Base-by-base conservation (phyloP, 2,797 vertebrate genomes). In the Mallotus villosus region DNA sequence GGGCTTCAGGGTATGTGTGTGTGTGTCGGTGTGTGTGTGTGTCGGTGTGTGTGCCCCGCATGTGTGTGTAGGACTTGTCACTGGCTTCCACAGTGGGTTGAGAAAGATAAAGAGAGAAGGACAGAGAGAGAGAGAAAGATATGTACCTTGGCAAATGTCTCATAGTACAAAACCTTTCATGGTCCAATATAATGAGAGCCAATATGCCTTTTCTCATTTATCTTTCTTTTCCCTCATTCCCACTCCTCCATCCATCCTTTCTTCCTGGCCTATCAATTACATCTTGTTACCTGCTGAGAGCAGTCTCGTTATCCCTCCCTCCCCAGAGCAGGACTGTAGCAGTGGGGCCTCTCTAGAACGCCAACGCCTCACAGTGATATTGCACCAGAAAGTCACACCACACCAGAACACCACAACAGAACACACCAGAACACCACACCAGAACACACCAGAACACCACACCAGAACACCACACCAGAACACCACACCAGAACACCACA, bases 221-320 rank as follows among this genome's bases (percentile, higher is more conserved):
- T 83, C 73, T 16, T 67, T 75, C 76, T 71, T 78, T 81, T 76
- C 78, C 76, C 77, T 79, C 65, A 70, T 69, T 72, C 70, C 77
- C 74, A 76, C 9, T 12, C 9, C n/a, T 22, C 21, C 64, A 22
- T 24, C 41, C 64, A 41, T 66, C 22, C 49, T 5, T 49, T 49
- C n/a, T 25, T 21, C 75, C 70, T 78, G 76, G 73, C 76, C 67
- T 74, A 70, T 82, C 76, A 55, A 55, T n/a, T 55, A 83, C 73
- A 78, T 82, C 75, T 78, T 80, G 71, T 78, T 86, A 81, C 78
- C 84, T 88, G 81, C 82, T 82, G 83, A 87, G 85, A 76, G 60
- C 61, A 63, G 67, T 67, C 74, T 70, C 74, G 74, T 82, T 81
- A 46, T n/a, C 68, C 57, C 77, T 62, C 74, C 72, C 78, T 83